phyloP scores from a whole-genome alignment of 2,888 invertebrate species.

The Steromphala cineraria region DNA sequence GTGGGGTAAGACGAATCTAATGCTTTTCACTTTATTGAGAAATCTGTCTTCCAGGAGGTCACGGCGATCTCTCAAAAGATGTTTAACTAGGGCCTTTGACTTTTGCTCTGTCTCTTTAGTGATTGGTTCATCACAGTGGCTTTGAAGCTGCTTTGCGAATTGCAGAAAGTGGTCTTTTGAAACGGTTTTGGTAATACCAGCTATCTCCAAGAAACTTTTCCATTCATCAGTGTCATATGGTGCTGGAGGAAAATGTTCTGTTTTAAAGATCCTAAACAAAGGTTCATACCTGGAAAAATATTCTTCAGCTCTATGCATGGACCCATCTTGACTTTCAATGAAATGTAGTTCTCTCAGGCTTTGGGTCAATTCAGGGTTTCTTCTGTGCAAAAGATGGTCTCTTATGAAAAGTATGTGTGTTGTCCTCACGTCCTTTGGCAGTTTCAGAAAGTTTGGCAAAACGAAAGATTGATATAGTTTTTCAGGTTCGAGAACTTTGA shows the following conservation, averaged over 20 bases:
- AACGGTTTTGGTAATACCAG: not conserved
- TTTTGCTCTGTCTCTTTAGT: not conserved
- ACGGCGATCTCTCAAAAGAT: not conserved
- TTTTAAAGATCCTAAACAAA: not conserved
- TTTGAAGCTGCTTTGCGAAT: not conserved
- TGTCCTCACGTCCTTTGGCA: not conserved
- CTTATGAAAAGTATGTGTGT: not conserved
- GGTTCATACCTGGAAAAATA: not conserved
- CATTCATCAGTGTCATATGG: not conserved
- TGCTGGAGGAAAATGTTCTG: not conserved
- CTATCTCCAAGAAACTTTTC: not conserved
- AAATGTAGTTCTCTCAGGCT: not conserved
- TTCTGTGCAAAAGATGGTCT: not conserved
- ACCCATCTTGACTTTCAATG: not conserved
- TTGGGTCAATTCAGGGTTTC: not conserved
- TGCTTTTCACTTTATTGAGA: not conserved
- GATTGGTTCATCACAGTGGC: not conserved
- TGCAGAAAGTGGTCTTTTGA: not conserved
- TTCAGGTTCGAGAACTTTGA: not conserved
- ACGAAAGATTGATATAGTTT: not conserved
- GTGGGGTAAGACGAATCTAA: not conserved
- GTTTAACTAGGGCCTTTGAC: not conserved
- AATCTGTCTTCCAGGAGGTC: not conserved
- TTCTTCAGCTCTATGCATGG: not conserved
- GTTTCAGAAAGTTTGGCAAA: not conserved